Conservation (phyloP, 2,888 invertebrate species). For the Hetaerina titia region DNA sequence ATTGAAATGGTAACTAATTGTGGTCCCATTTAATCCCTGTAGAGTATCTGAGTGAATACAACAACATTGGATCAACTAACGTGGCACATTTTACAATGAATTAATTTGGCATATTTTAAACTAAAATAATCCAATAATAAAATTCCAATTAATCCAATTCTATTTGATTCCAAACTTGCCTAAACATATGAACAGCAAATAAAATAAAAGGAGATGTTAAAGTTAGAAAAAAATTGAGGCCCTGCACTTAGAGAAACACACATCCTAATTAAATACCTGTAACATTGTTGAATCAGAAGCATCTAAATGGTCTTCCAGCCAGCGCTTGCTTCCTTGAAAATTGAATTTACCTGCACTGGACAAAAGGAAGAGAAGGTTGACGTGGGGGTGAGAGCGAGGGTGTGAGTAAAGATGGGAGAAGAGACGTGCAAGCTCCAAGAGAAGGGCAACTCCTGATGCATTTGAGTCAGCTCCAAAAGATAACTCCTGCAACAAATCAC, state of each 20-base stretch:
- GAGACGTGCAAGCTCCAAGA: conserved; percentile 92
- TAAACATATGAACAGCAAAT: too few species aligned
- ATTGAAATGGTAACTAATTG: too few species aligned
- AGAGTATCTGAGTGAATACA: too few species aligned
- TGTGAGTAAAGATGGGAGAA: conserved; percentile 92
- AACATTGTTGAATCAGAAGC: conserved; percentile 84
- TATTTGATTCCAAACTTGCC: too few species aligned
- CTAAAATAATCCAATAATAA: too few species aligned
- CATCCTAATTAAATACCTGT: conserved; percentile 81
- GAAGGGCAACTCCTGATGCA: conserved; percentile 92
- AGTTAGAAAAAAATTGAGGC: too few species aligned
- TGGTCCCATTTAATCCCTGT: too few species aligned
- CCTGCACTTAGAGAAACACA: neutral
- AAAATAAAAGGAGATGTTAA: too few species aligned
- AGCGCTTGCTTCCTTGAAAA: conserved; percentile 96
- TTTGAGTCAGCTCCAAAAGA: conserved; percentile 95
- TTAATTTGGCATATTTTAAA: too few species aligned
- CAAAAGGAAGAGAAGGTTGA: conserved; percentile 91
- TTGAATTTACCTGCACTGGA: conserved; percentile 96
- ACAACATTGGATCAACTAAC: too few species aligned
- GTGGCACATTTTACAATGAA: too few species aligned
- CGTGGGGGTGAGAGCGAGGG: conserved; percentile 85
- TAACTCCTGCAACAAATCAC: conserved; percentile 83
- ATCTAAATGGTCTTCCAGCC: conserved; percentile 96
- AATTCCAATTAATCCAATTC: too few species aligned